Evolutionary conservation across 2,888 invertebrate species (phyloP).

Genomic region (Trichopoda pennipes): DNA sequence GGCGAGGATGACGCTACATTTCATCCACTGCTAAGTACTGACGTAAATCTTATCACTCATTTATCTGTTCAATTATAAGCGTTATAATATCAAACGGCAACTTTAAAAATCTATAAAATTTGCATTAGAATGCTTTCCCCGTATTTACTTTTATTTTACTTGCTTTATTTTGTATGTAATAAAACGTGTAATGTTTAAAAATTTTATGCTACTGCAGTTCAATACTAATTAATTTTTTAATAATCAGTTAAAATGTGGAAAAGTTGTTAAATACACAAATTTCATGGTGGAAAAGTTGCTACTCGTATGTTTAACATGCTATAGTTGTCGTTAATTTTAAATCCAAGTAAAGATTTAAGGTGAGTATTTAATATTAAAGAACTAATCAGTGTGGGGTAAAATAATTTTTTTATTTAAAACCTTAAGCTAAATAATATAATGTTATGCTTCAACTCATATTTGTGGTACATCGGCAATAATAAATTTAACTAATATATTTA

Average conservation of each 20-base stretch:
- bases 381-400: not conserved
- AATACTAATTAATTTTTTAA: conserved; percentile 60
- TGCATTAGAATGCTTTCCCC: conserved; percentile 4
- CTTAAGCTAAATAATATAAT: not conserved
- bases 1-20: too few species aligned
- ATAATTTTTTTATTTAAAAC: not conserved
- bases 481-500: too few species aligned
- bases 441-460: too few species aligned
- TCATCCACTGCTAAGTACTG: too few species aligned
- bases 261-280: conserved; percentile 17
- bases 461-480: too few species aligned
- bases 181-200: conserved; percentile 6
- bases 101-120: too few species aligned
- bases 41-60: too few species aligned
- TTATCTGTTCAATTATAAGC: too few species aligned
- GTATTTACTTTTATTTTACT: not conserved
- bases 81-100: too few species aligned
- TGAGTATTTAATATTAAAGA: not conserved
- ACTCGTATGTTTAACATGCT: not conserved
- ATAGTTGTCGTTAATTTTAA: not conserved
- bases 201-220: conserved; percentile 45
- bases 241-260: conserved; percentile 57
- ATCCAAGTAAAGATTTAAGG: not conserved
- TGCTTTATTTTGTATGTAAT: not conserved
- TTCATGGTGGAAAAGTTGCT: not conserved